These are phyloP conservation scores for Cremastobaeus sp. DNA, from an alignment of 2,888 invertebrate genomes.

Conservation along the genomic window DNA sequence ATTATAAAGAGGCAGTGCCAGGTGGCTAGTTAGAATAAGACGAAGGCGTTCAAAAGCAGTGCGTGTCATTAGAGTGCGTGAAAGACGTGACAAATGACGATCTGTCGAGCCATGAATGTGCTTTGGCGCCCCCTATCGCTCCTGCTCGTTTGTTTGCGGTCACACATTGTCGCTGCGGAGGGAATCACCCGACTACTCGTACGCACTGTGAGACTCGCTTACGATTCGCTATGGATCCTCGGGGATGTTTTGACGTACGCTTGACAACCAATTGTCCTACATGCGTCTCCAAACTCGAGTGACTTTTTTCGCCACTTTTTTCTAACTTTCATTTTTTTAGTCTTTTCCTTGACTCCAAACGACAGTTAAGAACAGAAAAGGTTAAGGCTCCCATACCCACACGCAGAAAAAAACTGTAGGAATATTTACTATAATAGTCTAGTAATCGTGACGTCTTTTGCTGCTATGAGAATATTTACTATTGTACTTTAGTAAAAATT, in stretches of 20 bases:
- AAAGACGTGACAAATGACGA: constrained; percentile 78
- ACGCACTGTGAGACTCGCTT: constrained; percentile 70
- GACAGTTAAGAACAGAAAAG: constrained; percentile 48
- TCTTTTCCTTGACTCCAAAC: constrained; percentile 44
- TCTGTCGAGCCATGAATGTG: constrained; percentile 76
- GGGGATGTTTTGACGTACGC: constrained; percentile 77
- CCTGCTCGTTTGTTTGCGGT: constrained; percentile 78
- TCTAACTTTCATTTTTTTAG: neutral
- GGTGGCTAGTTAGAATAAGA: constrained; percentile 73
- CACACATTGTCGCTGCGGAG: constrained; percentile 74
- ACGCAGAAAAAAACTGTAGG: too few species aligned
- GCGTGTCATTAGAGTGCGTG: constrained; percentile 77
- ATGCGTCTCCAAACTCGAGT: constrained; percentile 53
- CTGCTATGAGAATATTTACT: too few species aligned
- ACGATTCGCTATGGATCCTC: constrained; percentile 76
- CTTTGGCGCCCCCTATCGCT: constrained; percentile 77
- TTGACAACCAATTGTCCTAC: constrained; percentile 76
- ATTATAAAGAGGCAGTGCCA: constrained; percentile 76
- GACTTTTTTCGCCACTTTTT: constrained; percentile 34
- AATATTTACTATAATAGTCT: too few species aligned
- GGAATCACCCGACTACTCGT: constrained; percentile 58
- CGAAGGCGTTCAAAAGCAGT: constrained; percentile 77
- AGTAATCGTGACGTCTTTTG: too few species aligned
- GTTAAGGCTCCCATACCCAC: constrained; percentile 27
- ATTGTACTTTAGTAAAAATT: too few species aligned